Conservation (phyloP, 1,140 invertebrate species). For the Colletes gigas region DNA sequence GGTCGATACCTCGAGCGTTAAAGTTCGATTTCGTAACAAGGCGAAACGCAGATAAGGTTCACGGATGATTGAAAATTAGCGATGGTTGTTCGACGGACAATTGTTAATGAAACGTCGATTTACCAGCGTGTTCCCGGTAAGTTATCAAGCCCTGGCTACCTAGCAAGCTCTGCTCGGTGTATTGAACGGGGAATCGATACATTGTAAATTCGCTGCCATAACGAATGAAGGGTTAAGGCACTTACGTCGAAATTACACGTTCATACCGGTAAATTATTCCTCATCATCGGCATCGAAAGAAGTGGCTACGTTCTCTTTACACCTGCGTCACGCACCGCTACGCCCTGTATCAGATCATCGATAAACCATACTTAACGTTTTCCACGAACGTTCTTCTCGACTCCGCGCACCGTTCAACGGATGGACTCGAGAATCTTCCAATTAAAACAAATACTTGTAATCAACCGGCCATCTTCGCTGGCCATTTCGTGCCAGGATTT, state of each 20-base stretch:
- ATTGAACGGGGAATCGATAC: background rate
- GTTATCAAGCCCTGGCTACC: background rate
- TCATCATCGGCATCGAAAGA: conserved; percentile 33
- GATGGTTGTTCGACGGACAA: background rate
- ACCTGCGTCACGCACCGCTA: conserved; percentile 45
- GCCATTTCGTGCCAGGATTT: background rate
- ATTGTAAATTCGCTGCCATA: conserved; percentile 29
- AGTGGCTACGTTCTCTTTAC: conserved; percentile 31
- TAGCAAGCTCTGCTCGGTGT: too few relatives aligned
- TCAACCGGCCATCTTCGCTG: background rate
- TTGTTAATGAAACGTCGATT: conserved; percentile 5
- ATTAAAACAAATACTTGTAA: conserved; percentile 29
- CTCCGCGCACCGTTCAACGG: background rate
- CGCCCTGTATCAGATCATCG: conserved; percentile 27
- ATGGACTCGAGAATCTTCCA: background rate
- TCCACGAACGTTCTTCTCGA: conserved; percentile 23
- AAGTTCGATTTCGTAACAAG: background rate
- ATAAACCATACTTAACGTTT: conserved; percentile 46
- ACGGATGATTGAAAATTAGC: background rate
- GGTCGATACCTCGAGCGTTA: background rate
- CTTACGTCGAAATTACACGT: conserved; percentile 43
- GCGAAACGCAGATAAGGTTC: background rate
- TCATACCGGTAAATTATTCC: conserved; percentile 38
- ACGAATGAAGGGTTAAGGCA: conserved; percentile 9
- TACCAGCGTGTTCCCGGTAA: background rate